Conservation (phyloP, 1,140 invertebrate species). For the Drosophila ficusphila region DNA sequence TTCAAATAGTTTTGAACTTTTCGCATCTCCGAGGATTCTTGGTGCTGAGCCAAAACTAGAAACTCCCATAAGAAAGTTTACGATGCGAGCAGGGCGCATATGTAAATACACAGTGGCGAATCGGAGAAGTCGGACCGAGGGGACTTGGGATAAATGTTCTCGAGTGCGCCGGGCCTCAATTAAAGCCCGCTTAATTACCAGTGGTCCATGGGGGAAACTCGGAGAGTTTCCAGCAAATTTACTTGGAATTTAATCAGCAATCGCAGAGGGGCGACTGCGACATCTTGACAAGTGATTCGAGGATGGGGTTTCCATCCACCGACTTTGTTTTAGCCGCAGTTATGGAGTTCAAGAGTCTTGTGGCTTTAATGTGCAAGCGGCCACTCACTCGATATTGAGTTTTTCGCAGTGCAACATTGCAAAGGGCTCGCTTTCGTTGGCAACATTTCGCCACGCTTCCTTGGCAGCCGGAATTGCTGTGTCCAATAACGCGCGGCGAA, state of each 20-base stretch:
- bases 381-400: background rate
- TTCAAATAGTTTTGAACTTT: constrained; percentile 74
- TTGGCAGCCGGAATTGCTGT: constrained; percentile 68
- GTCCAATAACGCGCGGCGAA: constrained; percentile 73
- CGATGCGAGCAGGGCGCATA: constrained; percentile 61
- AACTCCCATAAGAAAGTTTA: constrained; percentile 80
- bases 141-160: background rate
- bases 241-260: constrained; percentile 51
- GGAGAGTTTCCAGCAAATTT: constrained; percentile 47
- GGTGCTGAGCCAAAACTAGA: constrained; percentile 74
- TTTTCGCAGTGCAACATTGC: constrained; percentile 64
- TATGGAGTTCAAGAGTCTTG: background rate
- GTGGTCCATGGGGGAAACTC: constrained; percentile 9
- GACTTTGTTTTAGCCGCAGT: background rate
- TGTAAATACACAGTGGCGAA: constrained; percentile 72
- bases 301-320: background rate
- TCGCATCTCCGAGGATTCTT: constrained; percentile 68
- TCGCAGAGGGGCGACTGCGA: constrained; percentile 12
- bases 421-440: constrained; percentile 44
- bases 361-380: constrained; percentile 1
- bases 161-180: constrained; percentile 34
- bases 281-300: constrained; percentile 6
- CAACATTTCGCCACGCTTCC: constrained; percentile 66
- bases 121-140: background rate
- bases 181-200: constrained; percentile 61